phyloP scores from a whole-genome alignment of 2,113 vertebrate genomes.

The Penelope pileata region DNA sequence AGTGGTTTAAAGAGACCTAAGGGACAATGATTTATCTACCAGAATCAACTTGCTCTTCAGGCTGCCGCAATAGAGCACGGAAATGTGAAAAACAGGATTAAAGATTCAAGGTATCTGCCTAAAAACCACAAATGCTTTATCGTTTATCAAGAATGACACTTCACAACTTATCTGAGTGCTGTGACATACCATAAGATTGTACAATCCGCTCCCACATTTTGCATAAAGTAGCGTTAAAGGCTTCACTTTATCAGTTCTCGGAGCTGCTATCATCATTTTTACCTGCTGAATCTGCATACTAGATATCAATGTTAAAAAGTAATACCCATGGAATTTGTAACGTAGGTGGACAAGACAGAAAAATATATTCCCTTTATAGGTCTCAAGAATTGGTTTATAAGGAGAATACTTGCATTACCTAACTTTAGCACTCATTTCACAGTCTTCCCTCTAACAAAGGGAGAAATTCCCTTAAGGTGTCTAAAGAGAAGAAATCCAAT shows the following conservation, averaged over 20 bases:
- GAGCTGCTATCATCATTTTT: not conserved
- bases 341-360: not conserved
- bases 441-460: not conserved
- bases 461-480: not conserved
- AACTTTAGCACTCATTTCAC: not conserved
- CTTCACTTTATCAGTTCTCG: not conserved
- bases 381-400: not conserved
- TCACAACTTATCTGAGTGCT: not conserved
- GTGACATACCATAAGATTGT: not conserved
- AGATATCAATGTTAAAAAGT: not conserved
- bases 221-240: not conserved
- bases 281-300: not conserved
- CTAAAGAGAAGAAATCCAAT: not conserved
- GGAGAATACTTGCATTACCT: not conserved
- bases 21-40: slow-evolving; percentile 56
- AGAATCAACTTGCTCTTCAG: slow-evolving; percentile 43
- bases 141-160: not conserved
- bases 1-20: slow-evolving; percentile 50
- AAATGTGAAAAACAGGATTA: slow-evolving; percentile 57
- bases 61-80: not conserved
- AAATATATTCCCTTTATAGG: not conserved
- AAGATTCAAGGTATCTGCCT: slow-evolving; percentile 23
- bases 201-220: not conserved
- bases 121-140: not conserved
- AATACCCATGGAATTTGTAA: not conserved